Conservation (phyloP, 2,113 vertebrate species). For the Chaetodon trifascialis region DNA sequence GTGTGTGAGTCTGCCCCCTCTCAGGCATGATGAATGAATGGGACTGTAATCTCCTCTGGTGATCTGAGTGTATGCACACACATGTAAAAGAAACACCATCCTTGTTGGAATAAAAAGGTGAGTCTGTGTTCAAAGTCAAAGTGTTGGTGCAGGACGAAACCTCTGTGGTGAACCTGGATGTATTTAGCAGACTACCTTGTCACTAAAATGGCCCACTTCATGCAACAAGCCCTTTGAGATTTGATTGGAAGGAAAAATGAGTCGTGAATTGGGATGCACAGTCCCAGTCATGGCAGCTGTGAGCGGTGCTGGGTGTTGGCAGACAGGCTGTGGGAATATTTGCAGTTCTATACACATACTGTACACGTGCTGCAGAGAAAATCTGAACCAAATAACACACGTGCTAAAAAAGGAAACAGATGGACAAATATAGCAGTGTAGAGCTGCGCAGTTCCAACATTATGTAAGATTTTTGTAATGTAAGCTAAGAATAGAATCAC, state of each 20-base stretch:
- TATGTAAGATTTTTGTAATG: conserved; percentile 36
- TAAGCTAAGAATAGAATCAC: conserved; percentile 9
- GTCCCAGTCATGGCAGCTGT: conserved; percentile 4
- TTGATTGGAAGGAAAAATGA: background rate
- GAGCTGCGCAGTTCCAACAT: conserved; percentile 25
- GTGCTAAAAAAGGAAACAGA: conserved; percentile 41
- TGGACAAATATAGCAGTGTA: conserved; percentile 33
- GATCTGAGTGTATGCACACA: conserved; percentile 13
- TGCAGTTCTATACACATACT: conserved; percentile 14
- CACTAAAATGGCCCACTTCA: background rate
- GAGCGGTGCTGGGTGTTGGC: conserved; percentile 1
- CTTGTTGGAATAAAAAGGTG: background rate
- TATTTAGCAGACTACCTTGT: background rate
- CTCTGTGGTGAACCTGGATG: background rate
- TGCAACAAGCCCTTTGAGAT: conserved; percentile 1
- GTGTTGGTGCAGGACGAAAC: background rate
- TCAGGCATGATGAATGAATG: conserved; percentile 26
- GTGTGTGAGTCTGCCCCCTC: conserved; percentile 15
- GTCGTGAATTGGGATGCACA: background rate
- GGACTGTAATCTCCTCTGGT: conserved; percentile 8
- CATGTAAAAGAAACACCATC: background rate
- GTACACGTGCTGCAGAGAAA: conserved; percentile 34
- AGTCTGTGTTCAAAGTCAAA: background rate
- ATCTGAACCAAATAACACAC: conserved; percentile 19
- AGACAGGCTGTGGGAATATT: conserved; percentile 19